Percentiles rank a stretch among this genome's conserved stretches.
These are phyloP conservation scores for Oscheius onirici DNA, from an alignment of 2,888 invertebrate genomes.

Conservation along the genomic window DNA sequence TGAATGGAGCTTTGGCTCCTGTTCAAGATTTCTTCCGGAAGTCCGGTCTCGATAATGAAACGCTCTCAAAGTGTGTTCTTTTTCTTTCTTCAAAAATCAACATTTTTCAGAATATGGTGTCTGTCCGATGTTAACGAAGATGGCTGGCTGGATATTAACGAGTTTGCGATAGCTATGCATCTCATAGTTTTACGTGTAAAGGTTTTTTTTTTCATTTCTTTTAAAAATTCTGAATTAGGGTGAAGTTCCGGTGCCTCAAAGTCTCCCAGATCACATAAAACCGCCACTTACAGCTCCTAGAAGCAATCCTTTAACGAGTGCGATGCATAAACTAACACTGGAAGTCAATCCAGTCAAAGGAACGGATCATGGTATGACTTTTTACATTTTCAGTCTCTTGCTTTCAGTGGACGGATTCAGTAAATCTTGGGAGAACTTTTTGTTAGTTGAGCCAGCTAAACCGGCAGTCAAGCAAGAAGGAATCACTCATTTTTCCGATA, in stretches of 20 bases:
- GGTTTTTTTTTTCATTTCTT: conserved; percentile 30
- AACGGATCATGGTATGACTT: background rate
- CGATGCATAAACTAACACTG: background rate
- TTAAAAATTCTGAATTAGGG: conserved; percentile 33
- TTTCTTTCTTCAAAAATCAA: background rate
- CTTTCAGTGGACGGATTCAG: conserved; percentile 1
- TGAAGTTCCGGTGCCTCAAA: conserved; percentile 58
- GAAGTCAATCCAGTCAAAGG: conserved; percentile 3
- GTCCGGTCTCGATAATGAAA: conserved; percentile 55
- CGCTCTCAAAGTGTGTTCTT: conserved; percentile 51
- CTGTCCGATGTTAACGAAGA: conserved; percentile 71
- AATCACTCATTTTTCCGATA: conserved; percentile 64
- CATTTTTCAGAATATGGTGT: conserved; percentile 58
- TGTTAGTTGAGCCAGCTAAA: background rate
- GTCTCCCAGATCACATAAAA: conserved; percentile 52
- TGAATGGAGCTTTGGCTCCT: conserved; percentile 62
- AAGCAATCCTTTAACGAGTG: conserved; percentile 3
- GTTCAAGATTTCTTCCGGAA: conserved; percentile 68
- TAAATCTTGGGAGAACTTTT: conserved; percentile 25
- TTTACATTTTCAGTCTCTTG: background rate
- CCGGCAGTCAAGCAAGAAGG: background rate
- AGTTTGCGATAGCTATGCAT: conserved; percentile 71
- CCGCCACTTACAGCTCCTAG: conserved; percentile 50
- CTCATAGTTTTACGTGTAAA: conserved; percentile 69
- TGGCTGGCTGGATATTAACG: conserved; percentile 69